A percentile compares a stretch with the other conserved stretches of the same genome.
phyloP scores from a whole-genome alignment of 2,888 invertebrate genomes.

The Brenthis daphne region DNA sequence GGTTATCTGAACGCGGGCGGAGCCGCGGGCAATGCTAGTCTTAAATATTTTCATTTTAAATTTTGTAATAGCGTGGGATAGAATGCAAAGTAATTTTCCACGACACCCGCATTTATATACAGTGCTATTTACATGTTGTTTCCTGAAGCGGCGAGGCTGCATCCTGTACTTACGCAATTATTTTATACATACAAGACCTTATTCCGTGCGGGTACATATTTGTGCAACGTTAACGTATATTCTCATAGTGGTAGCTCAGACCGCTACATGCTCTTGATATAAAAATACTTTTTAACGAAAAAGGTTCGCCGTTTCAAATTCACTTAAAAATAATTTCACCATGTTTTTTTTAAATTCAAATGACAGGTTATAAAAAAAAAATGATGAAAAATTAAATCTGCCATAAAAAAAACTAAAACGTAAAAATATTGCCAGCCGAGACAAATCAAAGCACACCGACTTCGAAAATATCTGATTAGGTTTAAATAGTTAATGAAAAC shows the following conservation, averaged over 20 bases:
- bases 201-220: constrained; percentile 11
- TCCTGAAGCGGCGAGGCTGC: constrained; percentile 5
- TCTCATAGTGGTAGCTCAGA: constrained; percentile 4
- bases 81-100: constrained; percentile 12
- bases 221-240: constrained; percentile 8
- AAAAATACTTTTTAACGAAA: constrained; percentile 5
- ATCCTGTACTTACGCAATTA: constrained; percentile 13
- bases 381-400: too few relatives aligned
- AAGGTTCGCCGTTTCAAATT: constrained; percentile 2
- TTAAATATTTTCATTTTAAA: background rate
- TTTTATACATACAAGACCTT: constrained; percentile 18
- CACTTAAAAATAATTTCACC: too few relatives aligned
- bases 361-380: too few relatives aligned
- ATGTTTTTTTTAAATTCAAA: too few relatives aligned
- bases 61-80: background rate
- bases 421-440: too few relatives aligned
- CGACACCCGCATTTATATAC: constrained; percentile 6
- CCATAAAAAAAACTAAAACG: too few relatives aligned
- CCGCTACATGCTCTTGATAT: constrained; percentile 8
- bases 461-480: too few relatives aligned
- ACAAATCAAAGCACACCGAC: too few relatives aligned
- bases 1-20: too few relatives aligned
- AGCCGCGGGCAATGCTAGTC: too few relatives aligned
- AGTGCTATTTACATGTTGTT: constrained; percentile 1
- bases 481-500: too few relatives aligned